Base-by-base conservation (phyloP, 2,113 vertebrate species). In the Delphinus delphis region DNA sequence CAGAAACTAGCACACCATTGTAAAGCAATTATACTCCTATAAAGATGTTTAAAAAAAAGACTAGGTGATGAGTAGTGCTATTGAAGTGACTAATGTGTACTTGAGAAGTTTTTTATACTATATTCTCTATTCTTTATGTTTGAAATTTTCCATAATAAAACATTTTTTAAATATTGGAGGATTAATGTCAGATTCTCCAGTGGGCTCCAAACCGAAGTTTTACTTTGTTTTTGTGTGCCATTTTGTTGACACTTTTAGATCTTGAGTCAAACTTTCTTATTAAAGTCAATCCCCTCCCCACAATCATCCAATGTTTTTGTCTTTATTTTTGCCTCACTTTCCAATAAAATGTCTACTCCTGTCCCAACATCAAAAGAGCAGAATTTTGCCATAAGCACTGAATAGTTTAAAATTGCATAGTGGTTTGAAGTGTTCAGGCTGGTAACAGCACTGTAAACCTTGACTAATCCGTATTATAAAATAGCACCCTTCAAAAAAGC, bases 401-500 rank as follows among this genome's bases (percentile, higher is more conserved):
- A 98, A 93, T 50, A 95, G 62, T 63, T 95, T 92, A 90, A 98
- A 98, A 80, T 68, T 96, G 63, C 73, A 97, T 47, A 96, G 81
- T 79, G 62, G 95, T 97, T 98, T 97, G 95, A 97, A 85, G 58
- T 73, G 50, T 92, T 97, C 96, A 41, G 85, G 25, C 58, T 79
- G 31, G 93, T 62, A 97, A 63, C 71, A 80, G 73, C 31, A 84
- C 26, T 90, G 38, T 81, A 96, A 97, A 73, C 96, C 98, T 96
- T 97, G 74, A 94, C 93, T 97, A 91, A 98, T 97, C 90, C 44
- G 0, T 95, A 97, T 97, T 98, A 98, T 97, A 97, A 85, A 97
- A 58, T 31, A 88, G 70, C 76, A 1, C 80, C 97, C 91, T 97
- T 97, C 55, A 97, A 85, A 97, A 97, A 77, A 98, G 73, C 31